Evolutionary conservation across 2,797 vertebrate genomes (phyloP).

Genomic region (Pygocentrus nattereri): DNA sequence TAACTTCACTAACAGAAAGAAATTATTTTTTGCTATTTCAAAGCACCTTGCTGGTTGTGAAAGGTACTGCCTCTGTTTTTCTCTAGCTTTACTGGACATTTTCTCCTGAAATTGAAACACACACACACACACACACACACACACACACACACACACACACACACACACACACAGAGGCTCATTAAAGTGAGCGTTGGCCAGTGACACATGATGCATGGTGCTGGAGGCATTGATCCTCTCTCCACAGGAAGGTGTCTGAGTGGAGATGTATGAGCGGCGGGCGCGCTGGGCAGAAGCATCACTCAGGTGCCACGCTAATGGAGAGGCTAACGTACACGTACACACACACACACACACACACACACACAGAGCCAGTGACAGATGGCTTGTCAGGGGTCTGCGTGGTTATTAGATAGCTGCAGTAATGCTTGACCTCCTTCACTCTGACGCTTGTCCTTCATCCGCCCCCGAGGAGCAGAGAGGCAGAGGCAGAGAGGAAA

Average conservation of each 20-base stretch:
- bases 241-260: slow-evolving; percentile 52
- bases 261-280: slow-evolving; percentile 52
- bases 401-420: slow-evolving; percentile 53
- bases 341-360: slow-evolving; percentile 10
- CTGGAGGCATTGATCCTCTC: slow-evolving; percentile 48
- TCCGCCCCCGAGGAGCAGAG: slow-evolving; percentile 20
- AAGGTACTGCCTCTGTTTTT: background rate
- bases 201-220: slow-evolving; percentile 53
- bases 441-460: slow-evolving; percentile 47
- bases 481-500: slow-evolving; percentile 1
- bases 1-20: no score
- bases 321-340: slow-evolving; percentile 44
- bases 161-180: slow-evolving; percentile 38
- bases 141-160: slow-evolving; percentile 36
- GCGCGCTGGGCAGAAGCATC: slow-evolving; percentile 50
- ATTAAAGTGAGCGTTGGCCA: slow-evolving; percentile 42
- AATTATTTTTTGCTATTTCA: no score
- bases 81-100: no score
- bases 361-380: slow-evolving; percentile 31
- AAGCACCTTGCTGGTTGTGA: background rate
- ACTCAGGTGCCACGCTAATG: slow-evolving; percentile 56
- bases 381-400: slow-evolving; percentile 43
- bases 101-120: slow-evolving; percentile 1
- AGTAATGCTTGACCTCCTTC: slow-evolving; percentile 53
- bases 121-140: slow-evolving; percentile 32